Evolutionary conservation across 2,888 invertebrate genomes (phyloP), one percentile per base, ranked within the genome.

Genomic region (Callyntrura sp.): DNA sequence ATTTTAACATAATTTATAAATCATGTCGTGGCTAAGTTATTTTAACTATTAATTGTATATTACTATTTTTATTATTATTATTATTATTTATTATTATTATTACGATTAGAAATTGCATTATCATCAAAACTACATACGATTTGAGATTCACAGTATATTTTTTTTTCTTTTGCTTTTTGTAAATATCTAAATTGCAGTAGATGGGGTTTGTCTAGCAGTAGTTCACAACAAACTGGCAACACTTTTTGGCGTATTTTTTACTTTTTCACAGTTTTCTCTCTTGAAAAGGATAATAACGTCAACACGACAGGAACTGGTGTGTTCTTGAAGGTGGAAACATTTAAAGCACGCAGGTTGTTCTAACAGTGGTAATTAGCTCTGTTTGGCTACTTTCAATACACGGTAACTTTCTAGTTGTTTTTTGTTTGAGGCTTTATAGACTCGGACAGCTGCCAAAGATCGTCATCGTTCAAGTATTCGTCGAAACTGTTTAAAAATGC

Each of bases 381-480:
- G 5, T 62, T 23, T 23, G 23, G 62, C 62, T 25, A 23, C 11
- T 25, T 48, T n/a, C n/a, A n/a, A n/a, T n/a, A n/a, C n/a, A n/a
- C n/a, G n/a, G 51, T n/a, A 17, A 0, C 25, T 5, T 25, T 48
- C 8, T 85, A 85, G 48, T 90, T 90, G 55, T 90, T 90, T 0
- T 96, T 96, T 35, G 96, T 97, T 89, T 98, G 96, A 84, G 99
- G 99, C 95, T 99, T 99, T 94, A 99, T 98, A 93, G 96, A 97
- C 95, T 99, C 98, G 0, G 99, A 99, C 94, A 99, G 97, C 95
- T 98, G 98, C 99, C 99, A 99, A 97, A 99, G 98, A 88, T 98
- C 97, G 95, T 99, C 99, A 95, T 99, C 99, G 94, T 97, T 97
- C 94, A 99, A 96, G 94, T 97, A 98, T 95, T 99, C 98, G 94